Evolutionary conservation across 2,113 vertebrate genomes (phyloP).

Genomic region (Lichenostomus cassidix): DNA sequence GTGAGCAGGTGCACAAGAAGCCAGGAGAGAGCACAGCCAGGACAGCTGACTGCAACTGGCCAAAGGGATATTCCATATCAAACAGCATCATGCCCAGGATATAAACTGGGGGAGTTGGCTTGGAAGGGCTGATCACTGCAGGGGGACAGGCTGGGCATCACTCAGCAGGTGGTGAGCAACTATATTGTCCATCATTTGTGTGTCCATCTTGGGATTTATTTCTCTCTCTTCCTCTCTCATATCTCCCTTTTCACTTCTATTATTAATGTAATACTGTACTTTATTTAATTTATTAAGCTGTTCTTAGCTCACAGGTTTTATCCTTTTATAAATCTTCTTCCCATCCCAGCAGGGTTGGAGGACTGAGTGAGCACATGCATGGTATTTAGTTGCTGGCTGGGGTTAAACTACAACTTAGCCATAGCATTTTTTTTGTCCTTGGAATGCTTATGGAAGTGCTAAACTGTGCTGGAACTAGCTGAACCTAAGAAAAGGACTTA

Average conservation of each 20-base stretch:
- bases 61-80: not conserved
- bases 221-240: not conserved
- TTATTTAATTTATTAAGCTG: not conserved
- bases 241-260: not conserved
- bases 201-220: not conserved
- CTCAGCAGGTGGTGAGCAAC: not conserved
- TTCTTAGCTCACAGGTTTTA: not conserved
- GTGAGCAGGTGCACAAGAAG: not conserved
- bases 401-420: not conserved
- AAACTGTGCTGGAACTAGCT: not conserved
- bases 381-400: not conserved
- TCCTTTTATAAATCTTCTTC: not conserved
- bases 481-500: not conserved
- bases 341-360: not conserved
- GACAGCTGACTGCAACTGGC: not conserved
- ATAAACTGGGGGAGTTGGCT: not conserved
- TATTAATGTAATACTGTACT: not conserved
- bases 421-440: not conserved
- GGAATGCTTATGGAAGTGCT: not conserved
- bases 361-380: not conserved
- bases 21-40: not conserved
- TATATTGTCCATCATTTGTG: not conserved
- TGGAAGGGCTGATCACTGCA: not conserved
- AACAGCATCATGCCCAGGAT: not conserved
- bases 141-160: fast-evolving